phyloP scores from a whole-genome alignment of 2,113 vertebrate genomes.

The Phoenicopterus ruber region DNA sequence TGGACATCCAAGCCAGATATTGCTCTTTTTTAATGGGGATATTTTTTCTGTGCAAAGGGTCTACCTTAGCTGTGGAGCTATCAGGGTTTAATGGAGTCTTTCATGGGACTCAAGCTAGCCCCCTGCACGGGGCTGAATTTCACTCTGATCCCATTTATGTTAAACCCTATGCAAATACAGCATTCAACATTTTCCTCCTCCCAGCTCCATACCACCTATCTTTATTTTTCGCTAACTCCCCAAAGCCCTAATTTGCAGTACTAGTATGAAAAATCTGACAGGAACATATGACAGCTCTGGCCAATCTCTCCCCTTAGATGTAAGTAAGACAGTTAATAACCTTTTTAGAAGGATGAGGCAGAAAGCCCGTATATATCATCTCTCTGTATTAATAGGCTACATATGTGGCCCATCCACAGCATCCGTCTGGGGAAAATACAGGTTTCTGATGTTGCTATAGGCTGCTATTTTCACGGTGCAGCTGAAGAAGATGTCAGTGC shows the following conservation, averaged over 20 bases:
- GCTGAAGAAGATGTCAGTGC: background rate
- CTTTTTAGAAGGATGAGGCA: constrained; percentile 40
- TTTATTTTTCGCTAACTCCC: constrained; percentile 20
- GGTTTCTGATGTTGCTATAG: background rate
- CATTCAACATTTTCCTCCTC: background rate
- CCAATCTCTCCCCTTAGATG: constrained; percentile 46
- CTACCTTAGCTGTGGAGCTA: background rate
- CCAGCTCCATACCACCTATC: background rate
- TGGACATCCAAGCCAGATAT: background rate
- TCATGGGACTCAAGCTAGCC: background rate
- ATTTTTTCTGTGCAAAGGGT: background rate
- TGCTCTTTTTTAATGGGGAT: background rate
- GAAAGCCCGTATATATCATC: constrained; percentile 19
- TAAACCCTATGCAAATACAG: background rate
- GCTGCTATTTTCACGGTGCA: background rate
- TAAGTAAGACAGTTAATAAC: constrained; percentile 39
- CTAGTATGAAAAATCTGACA: constrained; percentile 49
- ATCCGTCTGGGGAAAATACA: background rate
- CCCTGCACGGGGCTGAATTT: background rate
- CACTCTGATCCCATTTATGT: background rate
- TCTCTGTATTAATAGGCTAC: constrained; percentile 36
- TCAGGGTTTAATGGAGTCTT: background rate
- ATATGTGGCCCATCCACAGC: background rate
- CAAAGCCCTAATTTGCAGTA: constrained; percentile 54
- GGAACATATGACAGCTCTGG: constrained; percentile 43